Base-by-base conservation (phyloP, 2,113 vertebrate species). In the Scolopax mira region DNA sequence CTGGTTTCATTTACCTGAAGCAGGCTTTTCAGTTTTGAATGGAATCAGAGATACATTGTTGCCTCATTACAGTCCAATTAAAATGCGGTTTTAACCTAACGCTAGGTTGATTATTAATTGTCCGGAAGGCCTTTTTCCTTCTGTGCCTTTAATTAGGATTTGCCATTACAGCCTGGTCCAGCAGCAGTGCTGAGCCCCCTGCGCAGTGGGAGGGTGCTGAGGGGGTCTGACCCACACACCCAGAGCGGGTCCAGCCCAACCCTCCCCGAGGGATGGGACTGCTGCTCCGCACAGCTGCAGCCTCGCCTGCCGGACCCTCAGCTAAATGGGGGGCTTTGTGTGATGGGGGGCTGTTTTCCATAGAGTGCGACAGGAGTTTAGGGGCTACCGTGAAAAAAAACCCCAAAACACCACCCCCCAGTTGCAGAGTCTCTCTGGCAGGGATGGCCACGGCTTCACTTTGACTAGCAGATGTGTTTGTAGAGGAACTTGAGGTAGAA, bases 51-150 rank as follows among this genome's bases (percentile, higher is more conserved):
- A 48, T 62, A 74, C 39, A 4, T 49, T 90, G 90, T 95, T 90
- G 69, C 90, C 69, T 90, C 28, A 25, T 94, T 91, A 61, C 48
- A 79, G 60, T 71, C 52, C 85, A 89, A 24, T 93, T 96, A 93
- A 96, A 94, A 84, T 9, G 15, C 0, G 7, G 65, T 66, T 93
- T 87, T 85, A 84, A 52, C 69, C 83, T 86, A 90, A 71, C 0
- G 7, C 72, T 90, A 35, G 83, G 71, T 52, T 90, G 88, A 57
- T 95, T 90, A 78, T 88, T 90, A 83, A 85, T 90, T 93, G 72
- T 86, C 72, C 90, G 67, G 69, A 94, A 95, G 82, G 48, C 64
- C 62, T 85, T 94, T 94, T 96, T 85, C 72, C 69, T 96, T 94
- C 65, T 79, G 72, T 94, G 85, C 65, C 72, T 95, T 94, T 82